Base-by-base conservation (phyloP, 2,797 vertebrate genomes). In the Mormyrus hasselquistii region DNA sequence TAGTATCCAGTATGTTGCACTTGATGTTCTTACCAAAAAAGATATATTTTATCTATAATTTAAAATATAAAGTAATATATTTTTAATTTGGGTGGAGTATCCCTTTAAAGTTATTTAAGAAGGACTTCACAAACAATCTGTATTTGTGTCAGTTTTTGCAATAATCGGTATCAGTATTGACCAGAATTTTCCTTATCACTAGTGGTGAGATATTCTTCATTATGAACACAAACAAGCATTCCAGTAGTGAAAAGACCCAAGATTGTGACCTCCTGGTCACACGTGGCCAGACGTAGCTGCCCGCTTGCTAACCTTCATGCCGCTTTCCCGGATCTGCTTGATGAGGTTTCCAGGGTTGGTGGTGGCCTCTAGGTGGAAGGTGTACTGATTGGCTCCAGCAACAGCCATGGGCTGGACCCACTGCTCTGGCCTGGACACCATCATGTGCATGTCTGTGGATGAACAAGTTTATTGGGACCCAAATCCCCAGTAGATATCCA, bases 321-420 rank as follows among this genome's bases (percentile, higher is more conserved):
- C 96, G 22, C 96, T 99, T 93, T 99, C 97, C 88, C 94, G 95
- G 87, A 99, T 98, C 89, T 98, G 97, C 92, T 99, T 99, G 91
- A 99, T 99, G 92, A 99, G 95, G 34, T 96, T 97, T n/a, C 97
- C 98, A 0, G 98, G 96, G 89, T 98, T 98, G 86, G 96, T 96
- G 0, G 97, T 97, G 52, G 98, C 96, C 91, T 99, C 99, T 0
- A 99, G 88, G 79, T 99, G 98, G 91, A 99, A 99, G 0, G 98
- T 99, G 89, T 99, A 99, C 87, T 99, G 98, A 93, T 94, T 99
- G 12, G 97, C 98, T 88, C 98, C 99, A 0, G 98, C 98, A 14
- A 97, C 95, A 0, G 99, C 97, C 98, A 99, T 99, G 0, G 98
- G 97, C 89, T 97, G 97, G 91, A 99, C 98, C 99, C 99, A 99